Conservation (phyloP, 2,113 vertebrate species). For the Apeltes quadracus region DNA sequence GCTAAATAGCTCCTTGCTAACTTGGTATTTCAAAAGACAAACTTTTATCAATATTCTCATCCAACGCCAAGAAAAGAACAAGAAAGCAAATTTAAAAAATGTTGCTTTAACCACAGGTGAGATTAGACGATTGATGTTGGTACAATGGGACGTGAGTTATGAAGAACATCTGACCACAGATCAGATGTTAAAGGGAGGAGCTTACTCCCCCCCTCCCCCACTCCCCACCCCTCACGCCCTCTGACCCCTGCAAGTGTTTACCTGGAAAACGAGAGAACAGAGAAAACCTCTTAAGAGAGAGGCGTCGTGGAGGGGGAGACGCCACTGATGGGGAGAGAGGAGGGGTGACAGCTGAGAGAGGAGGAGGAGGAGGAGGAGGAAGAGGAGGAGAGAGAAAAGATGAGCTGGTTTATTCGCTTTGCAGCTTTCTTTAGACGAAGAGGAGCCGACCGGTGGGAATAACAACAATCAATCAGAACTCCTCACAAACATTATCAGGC, state of each 20-base stretch:
- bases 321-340: constrained; percentile 80
- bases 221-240: background rate
- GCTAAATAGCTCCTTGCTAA: background rate
- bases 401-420: constrained; percentile 49
- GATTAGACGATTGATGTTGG: background rate
- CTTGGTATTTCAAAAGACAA: background rate
- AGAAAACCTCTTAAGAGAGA: constrained; percentile 85
- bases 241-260: constrained; percentile 75
- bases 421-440: background rate
- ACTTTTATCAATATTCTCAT: background rate
- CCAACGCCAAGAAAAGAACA: background rate
- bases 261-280: constrained; percentile 87
- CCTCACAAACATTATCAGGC: background rate
- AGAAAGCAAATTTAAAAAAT: constrained; percentile 33
- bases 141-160: background rate
- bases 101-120: constrained; percentile 54
- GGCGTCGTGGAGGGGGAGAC: constrained; percentile 80
- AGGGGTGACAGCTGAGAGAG: constrained; percentile 76
- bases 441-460: background rate
- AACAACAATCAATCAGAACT: background rate
- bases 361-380: background rate
- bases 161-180: constrained; percentile 40
- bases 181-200: constrained; percentile 47
- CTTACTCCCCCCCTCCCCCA: background rate
- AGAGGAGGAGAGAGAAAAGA: constrained; percentile 53